These are phyloP conservation scores for Phragmatobia fuliginosa DNA, from an alignment of 2,888 invertebrate genomes.

Conservation along the genomic window DNA sequence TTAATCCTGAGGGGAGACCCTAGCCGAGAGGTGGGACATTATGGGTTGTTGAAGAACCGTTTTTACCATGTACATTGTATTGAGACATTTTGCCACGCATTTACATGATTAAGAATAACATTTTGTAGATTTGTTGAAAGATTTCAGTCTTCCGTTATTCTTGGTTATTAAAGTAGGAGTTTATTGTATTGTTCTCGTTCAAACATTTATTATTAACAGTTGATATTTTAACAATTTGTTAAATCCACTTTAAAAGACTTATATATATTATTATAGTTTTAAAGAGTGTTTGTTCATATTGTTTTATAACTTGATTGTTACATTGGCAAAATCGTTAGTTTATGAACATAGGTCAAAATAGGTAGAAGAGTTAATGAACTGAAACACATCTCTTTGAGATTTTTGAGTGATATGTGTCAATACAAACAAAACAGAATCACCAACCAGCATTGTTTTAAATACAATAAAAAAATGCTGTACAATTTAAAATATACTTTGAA, in stretches of 20 bases:
- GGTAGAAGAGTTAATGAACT: not conserved
- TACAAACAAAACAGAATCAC: too few relatives aligned
- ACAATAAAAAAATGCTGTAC: not conserved
- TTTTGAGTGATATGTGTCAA: not conserved
- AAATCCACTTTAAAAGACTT: conserved; percentile 5
- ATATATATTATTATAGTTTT: conserved; percentile 30
- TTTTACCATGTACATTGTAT: conserved; percentile 24
- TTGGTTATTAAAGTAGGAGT: conserved; percentile 22
- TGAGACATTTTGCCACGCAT: conserved; percentile 46
- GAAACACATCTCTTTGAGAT: not conserved
- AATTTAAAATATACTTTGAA: not conserved
- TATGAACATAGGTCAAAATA: not conserved
- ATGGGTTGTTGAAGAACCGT: too few relatives aligned
- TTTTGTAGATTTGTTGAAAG: conserved; percentile 52
- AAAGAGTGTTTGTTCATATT: conserved; percentile 50
- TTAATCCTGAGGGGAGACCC: too few relatives aligned
- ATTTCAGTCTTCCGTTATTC: conserved; percentile 60
- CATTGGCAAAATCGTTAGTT: conserved; percentile 41
- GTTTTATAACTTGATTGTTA: conserved; percentile 52
- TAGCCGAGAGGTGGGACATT: too few relatives aligned
- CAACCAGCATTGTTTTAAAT: not conserved
- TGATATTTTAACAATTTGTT: conserved; percentile 25
- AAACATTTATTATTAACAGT: conserved; percentile 25
- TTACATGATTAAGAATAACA: conserved; percentile 53
- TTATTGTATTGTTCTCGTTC: conserved; percentile 35